These are phyloP conservation scores for Aphelinus certus DNA, from an alignment of 1,140 invertebrate genomes.

Conservation along the genomic window DNA sequence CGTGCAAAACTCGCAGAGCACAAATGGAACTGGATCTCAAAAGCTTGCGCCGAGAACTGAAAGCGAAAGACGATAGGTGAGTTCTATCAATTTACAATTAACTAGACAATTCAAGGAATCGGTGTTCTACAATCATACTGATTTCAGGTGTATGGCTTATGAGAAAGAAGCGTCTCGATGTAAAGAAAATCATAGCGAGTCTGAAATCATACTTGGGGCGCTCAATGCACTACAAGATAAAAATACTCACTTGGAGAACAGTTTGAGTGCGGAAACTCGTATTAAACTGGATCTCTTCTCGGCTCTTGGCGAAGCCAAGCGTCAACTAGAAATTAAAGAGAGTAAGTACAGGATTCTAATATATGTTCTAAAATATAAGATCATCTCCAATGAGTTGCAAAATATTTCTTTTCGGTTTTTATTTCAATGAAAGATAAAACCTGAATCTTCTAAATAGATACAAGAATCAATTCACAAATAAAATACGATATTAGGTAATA, in stretches of 20 bases:
- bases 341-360: slow-evolving; percentile 70
- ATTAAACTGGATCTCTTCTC: slow-evolving; percentile 97
- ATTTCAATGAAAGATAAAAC: no score
- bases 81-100: no score
- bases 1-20: slow-evolving; percentile 77
- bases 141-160: slow-evolving; percentile 48
- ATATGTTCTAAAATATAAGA: no score
- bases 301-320: slow-evolving; percentile 92
- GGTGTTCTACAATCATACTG: no score
- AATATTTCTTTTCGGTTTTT: no score
- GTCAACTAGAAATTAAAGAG: slow-evolving; percentile 91
- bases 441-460: no score
- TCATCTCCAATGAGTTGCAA: no score
- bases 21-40: slow-evolving; percentile 84
- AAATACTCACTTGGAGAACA: slow-evolving; percentile 88
- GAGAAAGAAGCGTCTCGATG: slow-evolving; percentile 63
- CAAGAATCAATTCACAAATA: background rate
- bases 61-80: slow-evolving; percentile 77
- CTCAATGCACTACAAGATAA: slow-evolving; percentile 86
- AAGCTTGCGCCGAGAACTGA: slow-evolving; percentile 78
- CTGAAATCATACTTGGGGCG: slow-evolving; percentile 83
- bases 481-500: background rate
- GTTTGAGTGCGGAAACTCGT: slow-evolving; percentile 92
- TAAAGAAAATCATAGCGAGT: slow-evolving; percentile 79
- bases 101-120: no score